Conservation (phyloP, 2,113 vertebrate genomes). For the Orycteropus afer region DNA sequence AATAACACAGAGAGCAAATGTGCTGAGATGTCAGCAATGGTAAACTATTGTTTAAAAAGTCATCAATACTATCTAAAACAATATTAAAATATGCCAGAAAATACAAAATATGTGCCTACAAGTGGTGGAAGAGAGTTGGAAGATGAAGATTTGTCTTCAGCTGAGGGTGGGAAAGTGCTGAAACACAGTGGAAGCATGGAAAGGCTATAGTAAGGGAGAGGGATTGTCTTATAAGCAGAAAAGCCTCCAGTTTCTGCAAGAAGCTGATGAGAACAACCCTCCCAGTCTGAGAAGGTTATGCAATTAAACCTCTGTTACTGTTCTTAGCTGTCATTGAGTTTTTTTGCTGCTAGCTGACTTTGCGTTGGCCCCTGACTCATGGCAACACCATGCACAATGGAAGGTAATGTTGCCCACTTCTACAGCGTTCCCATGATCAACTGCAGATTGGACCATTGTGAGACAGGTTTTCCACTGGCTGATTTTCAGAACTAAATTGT, state of each 20-base stretch:
- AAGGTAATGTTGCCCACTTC: background rate
- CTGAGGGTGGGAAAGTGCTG: rapidly evolving
- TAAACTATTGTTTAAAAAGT: background rate
- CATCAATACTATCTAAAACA: background rate
- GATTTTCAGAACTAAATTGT: background rate
- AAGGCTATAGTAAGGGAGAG: background rate
- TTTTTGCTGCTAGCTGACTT: no score
- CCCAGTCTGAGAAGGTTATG: background rate
- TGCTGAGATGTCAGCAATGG: background rate
- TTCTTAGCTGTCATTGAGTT: background rate
- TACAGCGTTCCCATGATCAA: background rate
- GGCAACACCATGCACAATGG: background rate
- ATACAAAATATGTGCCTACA: background rate
- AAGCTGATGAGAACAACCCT: background rate
- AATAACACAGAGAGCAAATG: background rate
- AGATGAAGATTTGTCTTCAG: background rate
- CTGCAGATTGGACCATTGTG: background rate
- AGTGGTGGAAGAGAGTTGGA: background rate
- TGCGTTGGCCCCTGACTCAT: no score
- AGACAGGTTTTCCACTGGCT: background rate
- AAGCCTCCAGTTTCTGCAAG: background rate
- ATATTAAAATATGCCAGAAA: background rate
- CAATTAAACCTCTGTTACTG: background rate
- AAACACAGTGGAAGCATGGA: background rate
- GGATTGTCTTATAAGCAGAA: background rate